phyloP scores from a whole-genome alignment of 2,797 vertebrate genomes.

The Mustela erminea region DNA sequence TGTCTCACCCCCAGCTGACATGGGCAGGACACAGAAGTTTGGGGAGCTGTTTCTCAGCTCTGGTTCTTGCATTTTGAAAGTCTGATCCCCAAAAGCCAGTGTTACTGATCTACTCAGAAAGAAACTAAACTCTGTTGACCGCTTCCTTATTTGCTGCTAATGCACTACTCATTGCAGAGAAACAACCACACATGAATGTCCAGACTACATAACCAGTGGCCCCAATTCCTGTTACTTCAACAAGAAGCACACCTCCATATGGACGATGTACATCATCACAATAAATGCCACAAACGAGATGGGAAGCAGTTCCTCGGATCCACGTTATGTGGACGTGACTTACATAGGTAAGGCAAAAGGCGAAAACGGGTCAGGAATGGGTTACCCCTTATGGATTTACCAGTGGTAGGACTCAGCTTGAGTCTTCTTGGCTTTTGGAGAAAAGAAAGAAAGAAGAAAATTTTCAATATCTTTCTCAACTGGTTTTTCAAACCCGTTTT shows the following conservation, averaged over 20 bases:
- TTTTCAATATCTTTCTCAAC: not conserved
- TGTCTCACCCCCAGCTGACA: not conserved
- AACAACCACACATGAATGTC: conserved; percentile 90
- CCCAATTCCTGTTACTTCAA: conserved; percentile 96
- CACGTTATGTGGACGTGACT: conserved; percentile 91
- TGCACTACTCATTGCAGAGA: conserved; percentile 83
- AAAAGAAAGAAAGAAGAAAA: not conserved
- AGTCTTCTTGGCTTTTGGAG: not conserved
- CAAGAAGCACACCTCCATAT: conserved; percentile 93
- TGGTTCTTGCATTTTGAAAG: not conserved
- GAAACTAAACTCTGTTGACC: not conserved
- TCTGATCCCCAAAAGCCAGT: not conserved
- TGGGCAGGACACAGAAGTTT: not conserved
- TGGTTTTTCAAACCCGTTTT: not conserved
- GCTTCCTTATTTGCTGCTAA: conserved; percentile 42
- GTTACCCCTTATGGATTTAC: not conserved
- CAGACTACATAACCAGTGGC: conserved; percentile 94
- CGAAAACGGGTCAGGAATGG: not conserved
- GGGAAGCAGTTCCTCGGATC: conserved; percentile 92
- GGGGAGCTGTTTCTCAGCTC: not conserved
- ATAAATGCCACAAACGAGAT: conserved; percentile 93
- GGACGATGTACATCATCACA: conserved; percentile 94
- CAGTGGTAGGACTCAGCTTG: not conserved
- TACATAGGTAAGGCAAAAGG: conserved; percentile 92
- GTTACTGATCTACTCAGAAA: not conserved